A percentile compares a stretch with the other conserved stretches of the same genome.
These are phyloP conservation scores for Tenthredo livida DNA, from an alignment of 2,888 invertebrate genomes.

Conservation along the genomic window DNA sequence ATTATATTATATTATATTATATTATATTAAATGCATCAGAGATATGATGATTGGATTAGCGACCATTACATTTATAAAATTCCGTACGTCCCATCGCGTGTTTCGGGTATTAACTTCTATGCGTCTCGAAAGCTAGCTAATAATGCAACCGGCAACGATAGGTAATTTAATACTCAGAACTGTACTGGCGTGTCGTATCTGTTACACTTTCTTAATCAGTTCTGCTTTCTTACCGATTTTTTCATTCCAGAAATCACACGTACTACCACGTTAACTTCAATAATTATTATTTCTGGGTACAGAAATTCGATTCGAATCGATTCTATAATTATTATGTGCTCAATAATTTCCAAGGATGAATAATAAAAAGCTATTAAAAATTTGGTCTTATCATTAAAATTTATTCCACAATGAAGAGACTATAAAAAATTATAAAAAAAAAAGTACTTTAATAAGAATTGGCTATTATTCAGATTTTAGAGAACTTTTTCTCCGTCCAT, in stretches of 20 bases:
- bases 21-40: neutral
- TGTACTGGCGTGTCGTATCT: neutral
- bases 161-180: conserved; percentile 23
- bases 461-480: no score
- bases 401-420: neutral
- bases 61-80: neutral
- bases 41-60: neutral
- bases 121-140: neutral
- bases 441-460: neutral
- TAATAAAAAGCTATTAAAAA: neutral
- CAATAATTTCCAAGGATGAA: neutral
- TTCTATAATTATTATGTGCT: neutral
- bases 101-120: neutral
- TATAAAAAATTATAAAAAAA: neutral
- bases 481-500: neutral
- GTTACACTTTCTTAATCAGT: conserved; percentile 40
- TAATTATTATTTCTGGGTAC: neutral
- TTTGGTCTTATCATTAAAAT: neutral
- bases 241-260: neutral
- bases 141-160: neutral
- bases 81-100: neutral
- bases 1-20: neutral
- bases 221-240: conserved; percentile 30
- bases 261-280: neutral
- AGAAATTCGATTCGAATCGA: neutral